Evolutionary conservation across 1,140 invertebrate species (phyloP).

Genomic region (Cydia pomonella): DNA sequence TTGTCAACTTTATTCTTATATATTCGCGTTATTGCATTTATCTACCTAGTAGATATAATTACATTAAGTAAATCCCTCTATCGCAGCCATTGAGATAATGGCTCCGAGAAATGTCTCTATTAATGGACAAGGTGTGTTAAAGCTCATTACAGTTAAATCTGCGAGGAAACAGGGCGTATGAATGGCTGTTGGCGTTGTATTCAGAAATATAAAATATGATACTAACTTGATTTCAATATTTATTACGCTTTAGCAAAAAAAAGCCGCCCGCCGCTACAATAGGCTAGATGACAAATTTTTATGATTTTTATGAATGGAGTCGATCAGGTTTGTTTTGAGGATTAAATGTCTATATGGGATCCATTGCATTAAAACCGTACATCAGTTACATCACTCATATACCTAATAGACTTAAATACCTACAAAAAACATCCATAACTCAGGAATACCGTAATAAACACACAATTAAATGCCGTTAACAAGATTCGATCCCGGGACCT

Average conservation of each 20-base stretch:
- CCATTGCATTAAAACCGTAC: too few relatives aligned
- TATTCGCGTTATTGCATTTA: neutral
- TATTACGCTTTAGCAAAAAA: too few relatives aligned
- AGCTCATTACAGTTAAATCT: slow-evolving; percentile 24
- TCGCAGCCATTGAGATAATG: slow-evolving; percentile 1
- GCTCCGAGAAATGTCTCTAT: slow-evolving; percentile 18
- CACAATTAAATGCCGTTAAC: too few relatives aligned
- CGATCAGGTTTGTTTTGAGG: too few relatives aligned
- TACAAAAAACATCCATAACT: neutral
- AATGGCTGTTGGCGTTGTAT: neutral
- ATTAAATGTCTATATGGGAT: too few relatives aligned
- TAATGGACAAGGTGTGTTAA: slow-evolving; percentile 11
- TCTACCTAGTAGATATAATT: neutral
- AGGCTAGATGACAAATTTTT: too few relatives aligned
- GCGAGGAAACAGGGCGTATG: neutral
- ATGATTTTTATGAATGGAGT: too few relatives aligned
- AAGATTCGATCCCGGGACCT: too few relatives aligned
- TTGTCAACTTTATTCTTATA: neutral
- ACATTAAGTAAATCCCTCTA: slow-evolving; percentile 10
- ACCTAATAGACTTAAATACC: too few relatives aligned
- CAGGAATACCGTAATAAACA: neutral
- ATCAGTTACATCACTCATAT: too few relatives aligned
- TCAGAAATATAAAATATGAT: neutral
- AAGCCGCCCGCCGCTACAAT: too few relatives aligned
- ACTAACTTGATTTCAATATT: too few relatives aligned